Conservation (phyloP, 2,113 vertebrate genomes). For the Circaetus cinerascens region DNA sequence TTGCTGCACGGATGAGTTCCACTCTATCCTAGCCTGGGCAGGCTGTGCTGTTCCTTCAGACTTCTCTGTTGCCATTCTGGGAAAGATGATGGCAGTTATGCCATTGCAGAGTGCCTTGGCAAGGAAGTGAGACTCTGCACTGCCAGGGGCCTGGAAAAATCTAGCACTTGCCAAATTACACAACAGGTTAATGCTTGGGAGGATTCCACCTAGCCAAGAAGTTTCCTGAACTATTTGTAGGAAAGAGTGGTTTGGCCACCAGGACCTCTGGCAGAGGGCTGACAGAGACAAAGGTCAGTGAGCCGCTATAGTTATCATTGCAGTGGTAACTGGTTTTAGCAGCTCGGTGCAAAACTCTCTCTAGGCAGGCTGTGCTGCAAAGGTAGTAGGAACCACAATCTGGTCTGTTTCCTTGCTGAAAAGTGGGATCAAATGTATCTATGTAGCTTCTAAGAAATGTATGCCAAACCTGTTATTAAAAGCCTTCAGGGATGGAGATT, state of each 20-base stretch:
- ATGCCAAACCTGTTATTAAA: background rate
- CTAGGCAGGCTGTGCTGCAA: background rate
- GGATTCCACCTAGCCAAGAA: rapidly evolving
- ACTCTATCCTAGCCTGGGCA: background rate
- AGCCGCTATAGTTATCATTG: rapidly evolving
- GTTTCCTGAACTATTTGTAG: background rate
- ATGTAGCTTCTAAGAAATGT: background rate
- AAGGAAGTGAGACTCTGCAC: rapidly evolving
- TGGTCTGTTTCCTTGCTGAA: background rate
- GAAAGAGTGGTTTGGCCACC: background rate
- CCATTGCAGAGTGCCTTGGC: rapidly evolving
- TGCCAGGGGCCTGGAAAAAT: no score
- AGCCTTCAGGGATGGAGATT: background rate
- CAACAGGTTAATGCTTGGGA: background rate
- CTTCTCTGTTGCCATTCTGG: rapidly evolving
- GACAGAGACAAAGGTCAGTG: background rate
- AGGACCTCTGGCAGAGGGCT: background rate
- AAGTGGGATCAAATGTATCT: no score
- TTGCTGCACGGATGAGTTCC: background rate
- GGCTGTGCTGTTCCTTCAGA: background rate
- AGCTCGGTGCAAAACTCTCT: rapidly evolving
- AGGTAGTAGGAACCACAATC: rapidly evolving
- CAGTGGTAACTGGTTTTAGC: rapidly evolving
- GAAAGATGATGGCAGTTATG: rapidly evolving
- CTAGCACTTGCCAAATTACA: rapidly evolving